These are phyloP conservation scores for Cryptus armator DNA, from an alignment of 2,888 invertebrate genomes.

Conservation along the genomic window DNA sequence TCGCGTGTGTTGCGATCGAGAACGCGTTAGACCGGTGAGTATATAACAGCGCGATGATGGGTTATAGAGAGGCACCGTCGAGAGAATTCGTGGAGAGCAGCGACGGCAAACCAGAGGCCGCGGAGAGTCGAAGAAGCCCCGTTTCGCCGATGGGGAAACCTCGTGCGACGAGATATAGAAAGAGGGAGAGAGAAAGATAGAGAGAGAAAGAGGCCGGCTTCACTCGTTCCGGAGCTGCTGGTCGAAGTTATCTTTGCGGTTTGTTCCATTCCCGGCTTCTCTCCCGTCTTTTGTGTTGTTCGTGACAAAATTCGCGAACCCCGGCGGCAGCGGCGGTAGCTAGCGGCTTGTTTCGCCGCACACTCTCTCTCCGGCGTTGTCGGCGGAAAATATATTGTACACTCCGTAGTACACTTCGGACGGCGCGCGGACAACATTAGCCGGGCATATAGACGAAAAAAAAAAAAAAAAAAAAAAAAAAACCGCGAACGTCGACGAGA, in stretches of 20 bases:
- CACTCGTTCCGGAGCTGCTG: not conserved
- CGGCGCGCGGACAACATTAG: conserved; percentile 24
- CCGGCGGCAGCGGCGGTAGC: not conserved
- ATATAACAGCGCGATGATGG: conserved; percentile 8
- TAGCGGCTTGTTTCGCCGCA: too few relatives aligned
- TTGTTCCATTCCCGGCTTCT: conserved; percentile 47
- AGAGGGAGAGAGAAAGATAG: conserved; percentile 27
- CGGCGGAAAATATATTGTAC: conserved; percentile 16
- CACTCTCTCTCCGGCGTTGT: too few relatives aligned
- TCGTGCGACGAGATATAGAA: conserved; percentile 55
- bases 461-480: conserved; percentile 22
- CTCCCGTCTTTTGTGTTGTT: conserved; percentile 14
- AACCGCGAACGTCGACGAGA: conserved; percentile 26
- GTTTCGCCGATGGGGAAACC: conserved; percentile 47
- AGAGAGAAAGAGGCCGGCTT: conserved; percentile 5
- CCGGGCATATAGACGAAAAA: not conserved
- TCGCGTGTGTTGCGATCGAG: not conserved
- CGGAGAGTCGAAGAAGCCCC: conserved; percentile 45
- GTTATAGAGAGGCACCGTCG: not conserved
- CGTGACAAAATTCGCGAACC: conserved; percentile 15
- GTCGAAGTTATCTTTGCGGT: conserved; percentile 13
- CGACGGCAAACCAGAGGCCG: conserved; percentile 13
- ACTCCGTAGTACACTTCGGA: not conserved
- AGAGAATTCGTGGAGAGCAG: conserved; percentile 21
- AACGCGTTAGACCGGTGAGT: not conserved